Evolutionary conservation across 2,888 invertebrate genomes (phyloP).

Genomic region (Prosopocoilus inquinatus): DNA sequence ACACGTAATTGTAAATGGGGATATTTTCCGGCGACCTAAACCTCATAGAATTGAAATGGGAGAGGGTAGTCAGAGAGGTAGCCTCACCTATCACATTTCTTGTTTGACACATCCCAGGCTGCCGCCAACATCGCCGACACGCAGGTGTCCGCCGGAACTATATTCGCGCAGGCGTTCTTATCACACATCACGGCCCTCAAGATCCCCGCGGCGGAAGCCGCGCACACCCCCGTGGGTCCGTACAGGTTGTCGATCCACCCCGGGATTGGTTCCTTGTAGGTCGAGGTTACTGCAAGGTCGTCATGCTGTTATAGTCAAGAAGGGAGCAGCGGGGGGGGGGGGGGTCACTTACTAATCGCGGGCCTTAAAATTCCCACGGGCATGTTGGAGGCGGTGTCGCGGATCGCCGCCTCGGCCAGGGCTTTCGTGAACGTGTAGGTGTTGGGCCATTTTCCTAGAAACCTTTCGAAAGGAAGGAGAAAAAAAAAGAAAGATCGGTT

Average conservation of each 20-base stretch:
- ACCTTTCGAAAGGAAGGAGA: slow-evolving; percentile 50
- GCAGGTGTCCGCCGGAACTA: slow-evolving; percentile 74
- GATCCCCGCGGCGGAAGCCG: slow-evolving; percentile 76
- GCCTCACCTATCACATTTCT: slow-evolving; percentile 22
- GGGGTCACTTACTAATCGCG: slow-evolving; percentile 62
- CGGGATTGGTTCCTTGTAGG: slow-evolving; percentile 70
- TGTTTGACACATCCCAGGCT: slow-evolving; percentile 68
- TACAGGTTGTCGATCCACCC: slow-evolving; percentile 93
- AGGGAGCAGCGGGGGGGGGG: too few relatives aligned
- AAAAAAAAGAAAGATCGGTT: too few relatives aligned
- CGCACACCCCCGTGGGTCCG: slow-evolving; percentile 76
- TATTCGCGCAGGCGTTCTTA: slow-evolving; percentile 63
- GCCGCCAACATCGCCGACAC: slow-evolving; percentile 79
- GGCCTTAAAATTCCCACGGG: slow-evolving; percentile 80
- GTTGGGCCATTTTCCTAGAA: slow-evolving; percentile 72
- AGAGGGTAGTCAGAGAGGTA: neutral
- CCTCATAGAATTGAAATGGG: neutral
- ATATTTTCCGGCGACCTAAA: slow-evolving; percentile 32
- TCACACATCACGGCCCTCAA: slow-evolving; percentile 68
- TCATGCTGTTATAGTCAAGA: too few relatives aligned
- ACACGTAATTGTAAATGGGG: slow-evolving; percentile 60
- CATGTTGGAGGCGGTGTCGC: slow-evolving; percentile 58
- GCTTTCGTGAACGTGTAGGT: slow-evolving; percentile 88
- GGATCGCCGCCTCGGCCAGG: slow-evolving; percentile 70
- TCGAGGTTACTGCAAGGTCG: slow-evolving; percentile 56